Evolutionary conservation across 2,113 vertebrate species (phyloP).

Genomic region (Laticauda colubrina): DNA sequence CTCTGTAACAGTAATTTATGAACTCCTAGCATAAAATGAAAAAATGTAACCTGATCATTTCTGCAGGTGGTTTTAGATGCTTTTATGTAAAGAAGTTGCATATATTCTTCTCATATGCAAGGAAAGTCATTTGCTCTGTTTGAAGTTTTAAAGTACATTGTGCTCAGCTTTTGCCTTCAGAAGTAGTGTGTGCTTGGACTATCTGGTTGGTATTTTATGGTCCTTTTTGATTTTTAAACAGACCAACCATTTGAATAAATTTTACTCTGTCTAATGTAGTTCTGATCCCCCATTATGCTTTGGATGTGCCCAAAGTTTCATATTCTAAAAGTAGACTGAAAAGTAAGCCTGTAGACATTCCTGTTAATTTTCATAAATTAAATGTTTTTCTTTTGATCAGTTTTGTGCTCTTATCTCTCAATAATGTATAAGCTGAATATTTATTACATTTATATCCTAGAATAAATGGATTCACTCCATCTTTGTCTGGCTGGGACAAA

Average conservation of each 20-base stretch:
- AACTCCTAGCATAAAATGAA: background rate
- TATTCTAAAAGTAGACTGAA: background rate
- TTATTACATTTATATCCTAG: background rate
- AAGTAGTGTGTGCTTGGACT: background rate
- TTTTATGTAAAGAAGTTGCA: background rate
- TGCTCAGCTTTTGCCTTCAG: background rate
- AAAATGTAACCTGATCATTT: background rate
- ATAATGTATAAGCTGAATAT: background rate
- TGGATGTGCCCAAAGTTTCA: background rate
- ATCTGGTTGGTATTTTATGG: background rate
- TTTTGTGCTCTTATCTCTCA: background rate
- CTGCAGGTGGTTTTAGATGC: background rate
- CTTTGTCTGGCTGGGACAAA: background rate
- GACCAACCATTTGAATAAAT: background rate
- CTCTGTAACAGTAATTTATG: background rate
- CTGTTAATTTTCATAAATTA: background rate
- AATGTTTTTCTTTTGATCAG: background rate
- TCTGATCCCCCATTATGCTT: background rate
- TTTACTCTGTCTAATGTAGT: background rate
- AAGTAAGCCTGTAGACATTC: background rate
- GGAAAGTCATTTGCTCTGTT: background rate
- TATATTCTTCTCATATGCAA: background rate
- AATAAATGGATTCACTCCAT: background rate
- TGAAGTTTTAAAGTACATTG: background rate
- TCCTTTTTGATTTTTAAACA: background rate